Base-by-base conservation (phyloP, 2,888 invertebrate genomes). In the Harmothoe impar region DNA sequence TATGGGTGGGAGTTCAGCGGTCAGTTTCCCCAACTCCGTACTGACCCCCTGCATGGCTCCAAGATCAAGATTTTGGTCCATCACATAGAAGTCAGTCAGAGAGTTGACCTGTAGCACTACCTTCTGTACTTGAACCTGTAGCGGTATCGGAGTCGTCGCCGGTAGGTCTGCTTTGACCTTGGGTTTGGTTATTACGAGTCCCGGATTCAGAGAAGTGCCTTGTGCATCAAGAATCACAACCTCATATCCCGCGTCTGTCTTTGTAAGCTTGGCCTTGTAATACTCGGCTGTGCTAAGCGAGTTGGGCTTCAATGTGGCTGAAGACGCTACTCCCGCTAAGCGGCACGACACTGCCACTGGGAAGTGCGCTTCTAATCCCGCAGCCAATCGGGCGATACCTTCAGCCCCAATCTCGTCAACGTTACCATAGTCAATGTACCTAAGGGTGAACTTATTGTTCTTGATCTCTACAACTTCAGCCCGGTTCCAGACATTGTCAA, bases 351-450 rank as follows among this genome's bases (percentile, higher is more conserved):
- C 43, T 0, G n/a, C 25, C 23, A 81, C 20, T 17, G 81, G 81
- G 0, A 12, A 12, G 33, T 33, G 20, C 81, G 31, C 33, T 17
- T 81, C 81, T 5, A 81, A 35, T 0, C 81, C 81, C 0, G 35
- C 5, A 20, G n/a, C 15, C 81, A 81, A 81, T 17, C 0, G 3
- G 5, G 81, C 81, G 20, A 81, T 17, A 5, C 25, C 15, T 35
- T 81, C 81, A 33, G 33, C 0, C 15, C n/a, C 25, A 20, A 35
- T n/a, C 35, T 81, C 43, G 7, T 81, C 81, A 1, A 81, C 43
- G 33, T 81, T 81, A 5, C 81, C 81, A 33, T 43, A 81, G 43
- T 81, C 81, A 1, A 81, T 43, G 43, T 81, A 81, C 43, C 20
- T 17, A 23, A 81, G n/a, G 1, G 15, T 81, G 43, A 23, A 81